phyloP scores from a whole-genome alignment of 2,888 invertebrate genomes.

The Rhingia rostrata region DNA sequence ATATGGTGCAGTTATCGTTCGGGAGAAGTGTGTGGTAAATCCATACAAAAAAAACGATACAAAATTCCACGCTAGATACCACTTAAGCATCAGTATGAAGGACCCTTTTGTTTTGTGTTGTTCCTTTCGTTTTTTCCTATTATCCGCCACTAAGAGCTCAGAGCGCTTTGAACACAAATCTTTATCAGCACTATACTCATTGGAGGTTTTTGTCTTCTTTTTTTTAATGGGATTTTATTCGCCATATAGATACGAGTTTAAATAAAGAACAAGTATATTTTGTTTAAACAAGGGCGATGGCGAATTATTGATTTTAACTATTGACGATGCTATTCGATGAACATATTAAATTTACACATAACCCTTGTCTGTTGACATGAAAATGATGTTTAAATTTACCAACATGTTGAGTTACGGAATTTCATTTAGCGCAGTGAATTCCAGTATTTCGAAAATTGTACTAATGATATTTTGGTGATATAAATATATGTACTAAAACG shows the following conservation, averaged over 20 bases:
- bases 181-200: constrained; percentile 53
- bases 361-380: no score
- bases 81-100: constrained; percentile 64
- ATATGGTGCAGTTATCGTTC: constrained; percentile 45
- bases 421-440: no score
- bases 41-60: background rate
- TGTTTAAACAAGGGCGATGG: background rate
- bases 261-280: constrained; percentile 11
- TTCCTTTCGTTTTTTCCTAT: constrained; percentile 56
- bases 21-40: constrained; percentile 37
- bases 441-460: no score
- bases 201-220: constrained; percentile 5
- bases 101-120: constrained; percentile 59
- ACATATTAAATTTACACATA: background rate
- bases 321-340: background rate
- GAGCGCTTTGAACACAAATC: constrained; percentile 40
- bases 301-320: constrained; percentile 24
- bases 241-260: background rate
- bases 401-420: no score
- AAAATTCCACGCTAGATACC: constrained; percentile 29
- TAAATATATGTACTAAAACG: no score
- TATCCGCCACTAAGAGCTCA: constrained; percentile 23
- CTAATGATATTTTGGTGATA: no score
- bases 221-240: constrained; percentile 3
- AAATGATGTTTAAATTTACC: no score